Evolutionary conservation across 1,140 invertebrate genomes (phyloP).

Genomic region (Lamellibrachia luymesi): DNA sequence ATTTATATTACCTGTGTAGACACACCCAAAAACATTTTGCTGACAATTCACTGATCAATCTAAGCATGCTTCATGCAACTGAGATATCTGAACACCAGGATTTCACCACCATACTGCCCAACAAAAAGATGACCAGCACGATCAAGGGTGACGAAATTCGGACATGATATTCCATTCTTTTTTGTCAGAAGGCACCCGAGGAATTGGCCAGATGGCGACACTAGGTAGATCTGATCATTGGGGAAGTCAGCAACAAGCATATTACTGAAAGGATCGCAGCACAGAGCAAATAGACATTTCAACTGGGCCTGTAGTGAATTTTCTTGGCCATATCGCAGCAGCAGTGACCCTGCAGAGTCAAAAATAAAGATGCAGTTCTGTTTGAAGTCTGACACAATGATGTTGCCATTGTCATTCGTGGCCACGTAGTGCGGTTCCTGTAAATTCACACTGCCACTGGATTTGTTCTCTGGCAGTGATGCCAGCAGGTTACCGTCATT

Average conservation of each 20-base stretch:
- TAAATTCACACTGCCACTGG: neutral
- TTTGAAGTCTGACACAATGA: conserved; percentile 15
- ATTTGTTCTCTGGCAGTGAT: neutral
- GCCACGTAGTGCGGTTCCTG: neutral
- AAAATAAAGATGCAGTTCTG: neutral
- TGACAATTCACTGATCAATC: neutral
- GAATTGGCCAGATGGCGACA: conserved; percentile 18
- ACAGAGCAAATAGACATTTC: conserved; percentile 19
- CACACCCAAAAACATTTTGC: neutral
- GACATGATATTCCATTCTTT: conserved; percentile 19
- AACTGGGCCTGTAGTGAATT: neutral
- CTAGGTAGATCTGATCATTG: conserved; percentile 15
- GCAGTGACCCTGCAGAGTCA: conserved; percentile 2
- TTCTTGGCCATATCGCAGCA: neutral
- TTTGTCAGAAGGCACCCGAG: conserved; percentile 16
- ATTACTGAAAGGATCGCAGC: conserved; percentile 24
- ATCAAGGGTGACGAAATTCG: conserved; percentile 18
- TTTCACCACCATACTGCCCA: conserved; percentile 22
- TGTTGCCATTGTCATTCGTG: neutral
- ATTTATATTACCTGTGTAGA: no score
- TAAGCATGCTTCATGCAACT: conserved; percentile 18
- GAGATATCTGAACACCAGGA: conserved; percentile 14
- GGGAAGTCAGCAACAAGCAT: conserved; percentile 22
- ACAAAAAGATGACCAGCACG: conserved; percentile 17
- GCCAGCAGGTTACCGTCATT: neutral